These are phyloP conservation scores for Sebastes itinus DNA, from an alignment of 2,797 vertebrate species.

Conservation along the genomic window DNA sequence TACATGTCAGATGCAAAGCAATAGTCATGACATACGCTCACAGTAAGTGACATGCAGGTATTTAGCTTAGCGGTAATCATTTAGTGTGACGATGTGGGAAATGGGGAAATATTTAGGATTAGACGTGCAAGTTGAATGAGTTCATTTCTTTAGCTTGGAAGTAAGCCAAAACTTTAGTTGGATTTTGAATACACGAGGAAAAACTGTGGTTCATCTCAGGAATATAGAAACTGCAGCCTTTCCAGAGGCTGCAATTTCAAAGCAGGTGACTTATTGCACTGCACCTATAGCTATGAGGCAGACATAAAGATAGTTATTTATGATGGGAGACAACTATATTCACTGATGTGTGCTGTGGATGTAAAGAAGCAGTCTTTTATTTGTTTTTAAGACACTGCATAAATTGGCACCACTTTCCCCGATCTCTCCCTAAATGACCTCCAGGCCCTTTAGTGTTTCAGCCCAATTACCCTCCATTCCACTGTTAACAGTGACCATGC, in stretches of 20 bases:
- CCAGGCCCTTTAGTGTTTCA: background rate
- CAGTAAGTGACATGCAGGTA: conserved; percentile 24
- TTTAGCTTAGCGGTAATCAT: conserved; percentile 31
- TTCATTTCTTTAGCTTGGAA: conserved; percentile 36
- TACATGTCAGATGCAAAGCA: conserved; percentile 22
- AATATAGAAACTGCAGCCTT: conserved; percentile 8
- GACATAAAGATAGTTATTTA: background rate
- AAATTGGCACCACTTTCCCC: background rate
- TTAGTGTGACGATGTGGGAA: conserved; percentile 38
- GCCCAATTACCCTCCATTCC: background rate
- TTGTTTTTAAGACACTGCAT: background rate
- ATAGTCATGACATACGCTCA: background rate
- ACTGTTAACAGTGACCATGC: background rate
- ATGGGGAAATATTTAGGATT: conserved; percentile 40
- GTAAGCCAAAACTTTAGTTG: conserved; percentile 27
- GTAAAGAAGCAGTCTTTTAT: background rate
- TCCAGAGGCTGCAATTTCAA: background rate
- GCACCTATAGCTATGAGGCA: background rate
- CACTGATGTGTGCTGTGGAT: background rate
- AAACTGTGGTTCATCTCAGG: conserved; percentile 13
- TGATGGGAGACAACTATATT: background rate
- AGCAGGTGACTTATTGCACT: background rate
- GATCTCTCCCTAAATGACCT: background rate
- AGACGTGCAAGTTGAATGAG: conserved; percentile 42
- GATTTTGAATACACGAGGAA: conserved; percentile 8